Percentiles rank a stretch among this genome's conserved stretches.
phyloP scores from a whole-genome alignment of 1,140 invertebrate genomes.

The Saccostrea echinata region DNA sequence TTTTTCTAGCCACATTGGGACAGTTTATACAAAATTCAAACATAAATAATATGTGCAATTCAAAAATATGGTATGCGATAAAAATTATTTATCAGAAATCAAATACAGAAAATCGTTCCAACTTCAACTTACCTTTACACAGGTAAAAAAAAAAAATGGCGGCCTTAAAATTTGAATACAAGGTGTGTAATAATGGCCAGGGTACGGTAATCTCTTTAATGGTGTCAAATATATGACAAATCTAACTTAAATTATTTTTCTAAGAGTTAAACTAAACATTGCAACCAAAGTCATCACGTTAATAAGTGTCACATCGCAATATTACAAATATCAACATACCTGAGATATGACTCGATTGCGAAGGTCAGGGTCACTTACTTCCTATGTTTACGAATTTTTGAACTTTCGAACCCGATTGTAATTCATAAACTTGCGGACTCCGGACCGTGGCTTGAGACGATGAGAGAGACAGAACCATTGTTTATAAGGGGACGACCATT shows the following conservation, averaged over 20 bases:
- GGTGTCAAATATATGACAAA: no score
- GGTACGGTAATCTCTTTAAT: no score
- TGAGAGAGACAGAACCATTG: no score
- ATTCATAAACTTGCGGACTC: not conserved
- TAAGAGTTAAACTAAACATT: no score
- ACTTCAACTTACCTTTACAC: not conserved
- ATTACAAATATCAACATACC: constrained; percentile 27
- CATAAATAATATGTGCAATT: not conserved
- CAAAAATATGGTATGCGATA: not conserved
- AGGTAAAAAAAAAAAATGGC: constrained; percentile 33
- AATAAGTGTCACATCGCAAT: not conserved
- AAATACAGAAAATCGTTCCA: not conserved
- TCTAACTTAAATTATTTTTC: no score
- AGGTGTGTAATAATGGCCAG: not conserved
- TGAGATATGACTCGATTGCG: constrained; percentile 19
- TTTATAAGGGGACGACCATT: no score
- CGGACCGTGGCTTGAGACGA: no score
- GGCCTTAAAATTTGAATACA: constrained; percentile 10
- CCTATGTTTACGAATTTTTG: constrained; percentile 4
- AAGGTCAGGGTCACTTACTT: constrained; percentile 35
- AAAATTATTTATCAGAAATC: not conserved
- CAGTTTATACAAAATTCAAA: not conserved
- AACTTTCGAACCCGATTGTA: not conserved
- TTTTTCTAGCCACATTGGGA: not conserved
- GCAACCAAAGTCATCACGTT: not conserved